A percentile compares a stretch with the other conserved stretches of the same genome.
phyloP scores from a whole-genome alignment of 1,140 invertebrate species.

The Orius laevigatus region DNA sequence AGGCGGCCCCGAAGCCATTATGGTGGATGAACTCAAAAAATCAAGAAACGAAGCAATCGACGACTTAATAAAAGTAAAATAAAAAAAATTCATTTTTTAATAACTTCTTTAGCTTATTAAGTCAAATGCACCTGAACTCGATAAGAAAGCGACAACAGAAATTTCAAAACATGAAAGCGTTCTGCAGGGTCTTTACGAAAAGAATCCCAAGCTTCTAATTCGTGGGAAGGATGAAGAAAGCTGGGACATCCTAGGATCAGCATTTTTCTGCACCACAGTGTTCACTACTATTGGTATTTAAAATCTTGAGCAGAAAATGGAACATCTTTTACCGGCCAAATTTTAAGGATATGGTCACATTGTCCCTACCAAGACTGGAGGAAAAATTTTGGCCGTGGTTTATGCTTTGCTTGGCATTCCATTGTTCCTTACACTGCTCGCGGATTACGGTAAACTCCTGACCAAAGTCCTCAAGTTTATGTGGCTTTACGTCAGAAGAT shows the following conservation, averaged over 20 bases:
- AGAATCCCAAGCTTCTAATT: neutral
- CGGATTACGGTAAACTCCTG: conserved; percentile 86
- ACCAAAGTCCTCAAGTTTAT: conserved; percentile 82
- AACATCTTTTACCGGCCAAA: too few relatives aligned
- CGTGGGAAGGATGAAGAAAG: neutral
- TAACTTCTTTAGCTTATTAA: too few relatives aligned
- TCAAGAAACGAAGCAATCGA: too few relatives aligned
- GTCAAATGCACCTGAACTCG: too few relatives aligned
- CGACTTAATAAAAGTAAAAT: too few relatives aligned
- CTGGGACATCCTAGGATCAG: neutral
- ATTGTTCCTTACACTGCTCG: conserved; percentile 72
- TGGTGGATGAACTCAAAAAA: conserved; percentile 32
- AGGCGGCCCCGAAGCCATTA: conserved; percentile 37
- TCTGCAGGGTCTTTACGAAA: neutral
- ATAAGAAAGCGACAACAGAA: too few relatives aligned
- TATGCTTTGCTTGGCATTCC: conserved; percentile 94
- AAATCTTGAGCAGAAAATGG: too few relatives aligned
- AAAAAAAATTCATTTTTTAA: too few relatives aligned
- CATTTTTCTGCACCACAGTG: too few relatives aligned
- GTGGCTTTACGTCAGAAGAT: conserved; percentile 74
- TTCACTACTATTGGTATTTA: neutral
- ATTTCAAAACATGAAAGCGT: neutral
- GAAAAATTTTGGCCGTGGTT: conserved; percentile 72
- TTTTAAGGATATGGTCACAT: conserved; percentile 83
- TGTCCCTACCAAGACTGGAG: conserved; percentile 65